Percentiles rank a stretch among this genome's conserved stretches.
These are phyloP conservation scores for Bembecia ichneumoniformis DNA, from an alignment of 2,888 invertebrate species.

Conservation along the genomic window DNA sequence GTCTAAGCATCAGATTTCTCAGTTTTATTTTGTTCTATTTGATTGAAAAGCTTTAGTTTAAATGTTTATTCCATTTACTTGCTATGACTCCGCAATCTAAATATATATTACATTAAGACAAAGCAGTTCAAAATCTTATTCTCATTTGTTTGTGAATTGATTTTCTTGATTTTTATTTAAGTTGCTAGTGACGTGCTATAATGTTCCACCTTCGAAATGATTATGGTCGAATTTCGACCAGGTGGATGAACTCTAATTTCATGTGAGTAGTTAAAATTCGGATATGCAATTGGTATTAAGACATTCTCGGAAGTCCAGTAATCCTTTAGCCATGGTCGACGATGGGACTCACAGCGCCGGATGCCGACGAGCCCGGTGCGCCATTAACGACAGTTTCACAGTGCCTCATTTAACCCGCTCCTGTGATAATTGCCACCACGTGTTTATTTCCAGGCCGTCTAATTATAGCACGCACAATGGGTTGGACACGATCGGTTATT, in stretches of 20 bases:
- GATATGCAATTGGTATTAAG: constrained; percentile 31
- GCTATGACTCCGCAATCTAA: no score
- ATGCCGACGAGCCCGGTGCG: constrained; percentile 42
- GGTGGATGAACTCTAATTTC: no score
- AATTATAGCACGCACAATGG: constrained; percentile 69
- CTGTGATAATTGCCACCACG: constrained; percentile 71
- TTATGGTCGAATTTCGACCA: no score
- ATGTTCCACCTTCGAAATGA: no score
- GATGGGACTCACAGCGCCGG: constrained; percentile 48
- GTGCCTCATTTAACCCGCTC: constrained; percentile 70
- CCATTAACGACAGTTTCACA: constrained; percentile 65
- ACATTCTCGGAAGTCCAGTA: constrained; percentile 45
- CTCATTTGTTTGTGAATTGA: no score
- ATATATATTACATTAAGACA: no score
- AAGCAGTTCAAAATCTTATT: no score
- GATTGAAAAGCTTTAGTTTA: no score
- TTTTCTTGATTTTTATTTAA: no score
- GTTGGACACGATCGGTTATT: constrained; percentile 68
- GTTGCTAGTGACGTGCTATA: no score
- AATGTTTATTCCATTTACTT: no score
- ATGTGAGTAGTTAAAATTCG: constrained; percentile 21
- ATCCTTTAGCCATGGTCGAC: constrained; percentile 37
- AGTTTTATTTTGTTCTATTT: constrained; percentile 23
- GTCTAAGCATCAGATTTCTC: no score
- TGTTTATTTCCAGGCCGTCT: constrained; percentile 67